A percentile compares a stretch with the other conserved stretches of the same genome.
These are phyloP conservation scores for Nyctereutes procyonoides DNA, from an alignment of 2,113 vertebrate species.

Conservation along the genomic window DNA sequence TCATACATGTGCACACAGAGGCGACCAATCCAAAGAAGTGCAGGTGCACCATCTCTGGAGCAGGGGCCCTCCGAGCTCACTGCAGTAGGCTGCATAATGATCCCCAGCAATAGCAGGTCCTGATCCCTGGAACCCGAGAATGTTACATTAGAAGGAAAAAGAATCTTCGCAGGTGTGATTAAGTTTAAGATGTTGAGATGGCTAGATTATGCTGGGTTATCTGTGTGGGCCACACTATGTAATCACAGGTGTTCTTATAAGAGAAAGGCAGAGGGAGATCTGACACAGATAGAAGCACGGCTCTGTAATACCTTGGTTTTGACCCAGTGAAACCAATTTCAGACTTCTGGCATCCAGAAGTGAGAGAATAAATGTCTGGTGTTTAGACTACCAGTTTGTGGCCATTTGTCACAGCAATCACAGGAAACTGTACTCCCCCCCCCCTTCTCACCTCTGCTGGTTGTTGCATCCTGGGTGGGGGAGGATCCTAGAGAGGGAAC, in stretches of 20 bases:
- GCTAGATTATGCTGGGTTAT: neutral
- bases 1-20: neutral
- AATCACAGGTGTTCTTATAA: neutral
- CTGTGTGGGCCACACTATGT: neutral
- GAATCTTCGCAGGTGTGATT: neutral
- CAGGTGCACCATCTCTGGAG: neutral
- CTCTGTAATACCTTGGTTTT: neutral
- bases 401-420: neutral
- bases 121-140: neutral
- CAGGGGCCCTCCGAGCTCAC: neutral
- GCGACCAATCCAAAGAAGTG: neutral
- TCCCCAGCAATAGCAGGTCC: neutral
- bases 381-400: neutral
- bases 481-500: neutral
- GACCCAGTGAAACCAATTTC: neutral
- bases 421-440: neutral
- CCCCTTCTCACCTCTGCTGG: neutral
- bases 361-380: neutral
- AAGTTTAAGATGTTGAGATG: neutral
- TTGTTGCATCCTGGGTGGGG: neutral
- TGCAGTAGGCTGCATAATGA: neutral
- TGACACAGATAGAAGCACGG: neutral
- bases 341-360: neutral
- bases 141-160: neutral
- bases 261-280: neutral